Conservation (phyloP, 2,888 invertebrate species). For the Drosophila putrida region DNA sequence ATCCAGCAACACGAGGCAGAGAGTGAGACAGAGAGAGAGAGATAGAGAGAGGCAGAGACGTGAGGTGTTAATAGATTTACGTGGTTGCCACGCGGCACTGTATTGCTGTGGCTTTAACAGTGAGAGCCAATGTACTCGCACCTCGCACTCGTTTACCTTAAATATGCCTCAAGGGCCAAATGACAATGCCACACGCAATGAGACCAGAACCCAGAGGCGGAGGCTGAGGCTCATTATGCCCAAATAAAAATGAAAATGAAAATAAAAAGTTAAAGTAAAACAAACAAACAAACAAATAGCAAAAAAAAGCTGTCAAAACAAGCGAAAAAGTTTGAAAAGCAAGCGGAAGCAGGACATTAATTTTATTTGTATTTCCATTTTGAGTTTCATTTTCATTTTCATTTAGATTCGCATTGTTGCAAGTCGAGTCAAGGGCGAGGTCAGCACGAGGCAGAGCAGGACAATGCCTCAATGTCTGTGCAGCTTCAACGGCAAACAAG, state of each 20-base stretch:
- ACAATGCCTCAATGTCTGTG: conserved; percentile 43
- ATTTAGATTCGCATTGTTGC: conserved; percentile 31
- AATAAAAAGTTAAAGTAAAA: conserved; percentile 18
- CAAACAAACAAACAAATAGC: conserved; percentile 6
- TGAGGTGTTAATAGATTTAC: conserved; percentile 81
- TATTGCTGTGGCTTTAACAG: conserved; percentile 33
- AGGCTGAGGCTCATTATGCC: conserved; percentile 46
- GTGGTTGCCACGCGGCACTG: conserved; percentile 47
- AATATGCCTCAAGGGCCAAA: conserved; percentile 47
- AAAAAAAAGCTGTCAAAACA: conserved; percentile 20
- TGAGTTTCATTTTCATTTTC: conserved; percentile 31
- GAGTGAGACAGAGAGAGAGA: conserved; percentile 10
- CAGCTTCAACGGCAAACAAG: conserved; percentile 23
- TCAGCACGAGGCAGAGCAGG: conserved; percentile 23
- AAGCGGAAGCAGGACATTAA: conserved; percentile 74
- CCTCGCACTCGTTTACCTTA: conserved; percentile 42
- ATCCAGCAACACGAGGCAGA: conserved; percentile 17
- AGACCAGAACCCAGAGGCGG: background rate
- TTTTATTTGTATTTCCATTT: conserved; percentile 54
- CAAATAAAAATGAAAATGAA: conserved; percentile 49
- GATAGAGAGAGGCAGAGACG: conserved; percentile 29
- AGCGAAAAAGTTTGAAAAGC: conserved; percentile 42
- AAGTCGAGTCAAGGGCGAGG: conserved; percentile 53
- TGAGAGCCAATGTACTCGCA: conserved; percentile 50
- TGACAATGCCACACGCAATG: conserved; percentile 58